Evolutionary conservation across 2,113 vertebrate genomes (phyloP), one percentile per base, ranked within the genome.

Genomic region (Salvelinus sp.): DNA sequence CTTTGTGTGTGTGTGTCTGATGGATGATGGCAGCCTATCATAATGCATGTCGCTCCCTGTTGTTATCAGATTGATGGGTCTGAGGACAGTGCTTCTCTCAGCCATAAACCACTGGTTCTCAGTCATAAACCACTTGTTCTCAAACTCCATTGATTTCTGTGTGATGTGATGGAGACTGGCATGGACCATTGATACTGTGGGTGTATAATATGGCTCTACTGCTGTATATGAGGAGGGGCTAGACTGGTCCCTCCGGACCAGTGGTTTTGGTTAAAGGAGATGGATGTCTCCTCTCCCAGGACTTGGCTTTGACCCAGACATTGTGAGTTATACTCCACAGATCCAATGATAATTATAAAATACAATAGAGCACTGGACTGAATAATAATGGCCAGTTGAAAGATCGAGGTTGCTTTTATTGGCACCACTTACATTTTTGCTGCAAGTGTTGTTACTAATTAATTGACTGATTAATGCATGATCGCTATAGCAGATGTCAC

Each of bases 61-160:
- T 85, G 83, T 70, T 73, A 75, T 79, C 82, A 79, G 90, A 92
- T 93, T 86, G 88, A 92, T 88, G 81, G 75, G 80, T 62, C 79
- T 50, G 75, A 48, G 81, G 79, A 83, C 83, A 47, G 63, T 88
- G 87, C 84, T 87, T 84, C 82, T 82, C 12, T 16, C 50, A 16
- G 50, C 86, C 87, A 89, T 89, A 88, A 88, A 91, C 86, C 87
- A 88, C 83, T 75, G 73, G 73, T 84, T 89, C 10, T 13, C 48
- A 13, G 48, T 88, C 87, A 89, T 89, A 88, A 88, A 91, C 86
- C 87, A 88, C 83, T 75, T 72, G 72, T 84, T 89, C 77, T 86
- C 82, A 81, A 69, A 75, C 76, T 33, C 81, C 86, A 90, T 89
- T 90, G 90, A 91, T 88, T 84, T 87, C 82, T 67, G 71, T 67